These are phyloP conservation scores for Falco naumanni DNA, from an alignment of 2,797 vertebrate genomes.

Conservation along the genomic window DNA sequence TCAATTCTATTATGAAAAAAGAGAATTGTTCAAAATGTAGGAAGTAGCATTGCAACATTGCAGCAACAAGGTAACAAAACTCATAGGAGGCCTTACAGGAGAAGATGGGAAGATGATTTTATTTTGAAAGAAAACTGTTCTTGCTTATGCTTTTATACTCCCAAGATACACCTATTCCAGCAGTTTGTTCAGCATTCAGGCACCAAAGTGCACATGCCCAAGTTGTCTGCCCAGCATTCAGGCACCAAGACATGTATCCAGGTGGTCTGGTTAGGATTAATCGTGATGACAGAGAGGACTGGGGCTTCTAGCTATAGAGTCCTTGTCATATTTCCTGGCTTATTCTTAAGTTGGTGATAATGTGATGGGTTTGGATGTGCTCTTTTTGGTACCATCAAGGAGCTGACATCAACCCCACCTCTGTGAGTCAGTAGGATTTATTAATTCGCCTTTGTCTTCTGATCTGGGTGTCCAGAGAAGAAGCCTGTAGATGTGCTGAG, in stretches of 20 bases:
- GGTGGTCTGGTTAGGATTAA: background rate
- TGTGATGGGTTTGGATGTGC: background rate
- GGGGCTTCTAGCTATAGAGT: background rate
- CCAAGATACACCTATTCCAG: background rate
- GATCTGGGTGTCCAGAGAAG: background rate
- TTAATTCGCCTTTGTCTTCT: background rate
- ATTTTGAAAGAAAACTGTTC: background rate
- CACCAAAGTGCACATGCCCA: background rate
- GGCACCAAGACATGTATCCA: background rate
- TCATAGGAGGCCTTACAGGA: background rate
- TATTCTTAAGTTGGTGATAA: background rate
- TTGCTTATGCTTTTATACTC: background rate
- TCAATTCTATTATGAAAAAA: background rate
- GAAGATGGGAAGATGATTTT: background rate
- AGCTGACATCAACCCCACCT: background rate
- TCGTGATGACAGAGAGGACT: background rate
- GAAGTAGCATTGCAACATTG: background rate
- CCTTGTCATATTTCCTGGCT: background rate
- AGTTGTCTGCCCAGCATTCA: background rate
- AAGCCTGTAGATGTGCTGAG: background rate
- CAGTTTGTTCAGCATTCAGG: background rate
- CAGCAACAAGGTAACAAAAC: background rate
- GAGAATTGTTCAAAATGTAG: background rate
- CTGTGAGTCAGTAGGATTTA: background rate
- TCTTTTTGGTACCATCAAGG: background rate